These are phyloP conservation scores for Microtus richardsoni DNA, from an alignment of 2,113 vertebrate genomes.

Conservation along the genomic window DNA sequence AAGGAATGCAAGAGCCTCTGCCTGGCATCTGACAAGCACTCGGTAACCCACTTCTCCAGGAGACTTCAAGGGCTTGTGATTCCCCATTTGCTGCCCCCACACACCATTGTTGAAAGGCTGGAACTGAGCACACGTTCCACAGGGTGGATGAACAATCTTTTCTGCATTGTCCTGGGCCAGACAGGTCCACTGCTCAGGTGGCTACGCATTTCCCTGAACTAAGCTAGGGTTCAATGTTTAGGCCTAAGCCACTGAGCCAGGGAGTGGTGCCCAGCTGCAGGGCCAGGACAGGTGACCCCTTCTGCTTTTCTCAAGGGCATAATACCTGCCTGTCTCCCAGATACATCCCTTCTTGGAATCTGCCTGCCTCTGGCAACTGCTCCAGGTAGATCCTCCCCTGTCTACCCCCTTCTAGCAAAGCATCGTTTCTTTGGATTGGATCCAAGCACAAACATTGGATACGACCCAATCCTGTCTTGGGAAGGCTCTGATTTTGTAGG, in stretches of 20 bases:
- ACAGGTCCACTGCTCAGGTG: accelerated
- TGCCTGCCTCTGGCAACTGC: accelerated
- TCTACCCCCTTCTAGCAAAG: background rate
- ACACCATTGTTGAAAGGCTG: background rate
- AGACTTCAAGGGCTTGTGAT: background rate
- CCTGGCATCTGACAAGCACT: accelerated
- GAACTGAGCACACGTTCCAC: background rate
- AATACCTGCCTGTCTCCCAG: background rate
- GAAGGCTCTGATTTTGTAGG: background rate
- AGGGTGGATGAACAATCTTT: background rate
- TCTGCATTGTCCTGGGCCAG: background rate
- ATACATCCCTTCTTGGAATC: accelerated
- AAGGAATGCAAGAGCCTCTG: accelerated
- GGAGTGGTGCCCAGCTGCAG: background rate
- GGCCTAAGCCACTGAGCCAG: background rate
- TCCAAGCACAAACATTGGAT: background rate
- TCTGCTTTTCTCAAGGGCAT: background rate
- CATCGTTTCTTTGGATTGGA: background rate
- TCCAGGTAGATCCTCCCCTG: background rate
- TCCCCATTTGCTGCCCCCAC: accelerated
- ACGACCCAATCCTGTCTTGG: background rate
- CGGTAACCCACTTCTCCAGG: background rate
- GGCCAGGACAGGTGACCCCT: background rate
- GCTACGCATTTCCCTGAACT: accelerated
- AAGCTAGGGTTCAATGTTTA: background rate